Evolutionary conservation across 2,888 invertebrate species (phyloP).

Genomic region (Caradrina clavipalpis): DNA sequence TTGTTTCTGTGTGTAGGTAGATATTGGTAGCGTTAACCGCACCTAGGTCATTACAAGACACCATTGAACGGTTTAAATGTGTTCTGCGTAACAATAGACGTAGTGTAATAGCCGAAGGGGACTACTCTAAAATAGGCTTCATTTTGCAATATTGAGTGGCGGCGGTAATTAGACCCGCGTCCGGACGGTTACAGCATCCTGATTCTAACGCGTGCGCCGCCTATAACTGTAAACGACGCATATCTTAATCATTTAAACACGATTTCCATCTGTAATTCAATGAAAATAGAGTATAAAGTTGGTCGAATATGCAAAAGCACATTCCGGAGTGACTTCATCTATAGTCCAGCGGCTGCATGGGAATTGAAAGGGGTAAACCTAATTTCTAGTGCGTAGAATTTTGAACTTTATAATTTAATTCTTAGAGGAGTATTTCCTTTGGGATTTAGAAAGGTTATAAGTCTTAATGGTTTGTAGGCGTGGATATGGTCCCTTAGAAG

Average conservation of each 20-base stretch:
- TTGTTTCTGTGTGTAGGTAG: constrained; percentile 75
- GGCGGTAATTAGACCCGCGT: constrained; percentile 88
- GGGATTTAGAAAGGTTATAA: constrained; percentile 10
- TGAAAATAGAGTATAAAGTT: constrained; percentile 58
- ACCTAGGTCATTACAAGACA: constrained; percentile 83
- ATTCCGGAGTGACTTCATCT: constrained; percentile 69
- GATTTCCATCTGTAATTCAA: constrained; percentile 43
- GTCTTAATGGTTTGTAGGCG: constrained; percentile 50
- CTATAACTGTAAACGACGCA: constrained; percentile 58
- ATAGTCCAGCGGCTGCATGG: constrained; percentile 62
- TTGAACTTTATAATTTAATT: constrained; percentile 20
- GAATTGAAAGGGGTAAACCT: constrained; percentile 64
- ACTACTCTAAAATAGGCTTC: constrained; percentile 81
- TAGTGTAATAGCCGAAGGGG: constrained; percentile 83
- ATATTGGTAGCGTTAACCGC: constrained; percentile 69
- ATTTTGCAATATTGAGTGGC: constrained; percentile 89
- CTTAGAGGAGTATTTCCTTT: constrained; percentile 31
- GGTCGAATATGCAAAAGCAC: constrained; percentile 47
- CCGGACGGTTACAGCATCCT: constrained; percentile 88
- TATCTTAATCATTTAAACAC: constrained; percentile 22
- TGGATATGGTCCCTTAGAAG: constrained; percentile 84
- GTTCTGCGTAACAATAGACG: constrained; percentile 84
- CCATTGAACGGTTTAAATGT: constrained; percentile 81
- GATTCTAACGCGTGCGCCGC: constrained; percentile 82
- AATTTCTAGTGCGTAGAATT: constrained; percentile 53